Evolutionary conservation across 2,113 vertebrate species (phyloP).

Genomic region (Carlito syrichta): DNA sequence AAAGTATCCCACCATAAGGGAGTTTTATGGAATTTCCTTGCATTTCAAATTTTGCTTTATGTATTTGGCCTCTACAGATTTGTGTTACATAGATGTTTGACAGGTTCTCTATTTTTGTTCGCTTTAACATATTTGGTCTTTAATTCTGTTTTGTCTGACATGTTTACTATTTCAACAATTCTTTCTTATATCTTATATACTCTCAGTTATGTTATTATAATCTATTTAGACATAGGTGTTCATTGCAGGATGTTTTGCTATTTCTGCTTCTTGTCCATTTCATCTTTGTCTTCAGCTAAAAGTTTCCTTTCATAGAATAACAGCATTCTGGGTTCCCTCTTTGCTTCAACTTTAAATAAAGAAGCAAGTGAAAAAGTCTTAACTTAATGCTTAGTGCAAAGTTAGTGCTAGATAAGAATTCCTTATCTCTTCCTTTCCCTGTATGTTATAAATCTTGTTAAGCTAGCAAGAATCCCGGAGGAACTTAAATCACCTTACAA

Average conservation of each 20-base stretch:
- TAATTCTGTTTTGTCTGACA: neutral
- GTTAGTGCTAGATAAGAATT: neutral
- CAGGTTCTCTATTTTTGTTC: neutral
- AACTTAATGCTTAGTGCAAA: neutral
- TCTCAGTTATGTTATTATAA: neutral
- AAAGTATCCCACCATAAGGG: neutral
- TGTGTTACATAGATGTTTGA: neutral
- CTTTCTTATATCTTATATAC: neutral
- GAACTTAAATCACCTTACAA: no score
- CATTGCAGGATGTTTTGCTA: neutral
- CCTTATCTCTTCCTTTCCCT: neutral
- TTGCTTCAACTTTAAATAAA: conserved; percentile 1
- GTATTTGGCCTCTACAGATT: neutral
- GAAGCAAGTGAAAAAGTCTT: neutral
- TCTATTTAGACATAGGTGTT: neutral
- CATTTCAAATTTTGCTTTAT: conserved; percentile 20
- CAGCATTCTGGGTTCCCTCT: neutral
- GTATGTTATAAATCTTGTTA: neutral
- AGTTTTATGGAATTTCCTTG: neutral
- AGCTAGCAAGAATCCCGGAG: neutral
- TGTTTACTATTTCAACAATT: conserved; percentile 2
- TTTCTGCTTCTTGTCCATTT: neutral
- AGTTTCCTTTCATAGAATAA: neutral
- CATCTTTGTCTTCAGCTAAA: neutral
- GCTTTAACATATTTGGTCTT: neutral